These are phyloP conservation scores for Stictocephala bisonia DNA, from an alignment of 2,888 invertebrate species.

Conservation along the genomic window DNA sequence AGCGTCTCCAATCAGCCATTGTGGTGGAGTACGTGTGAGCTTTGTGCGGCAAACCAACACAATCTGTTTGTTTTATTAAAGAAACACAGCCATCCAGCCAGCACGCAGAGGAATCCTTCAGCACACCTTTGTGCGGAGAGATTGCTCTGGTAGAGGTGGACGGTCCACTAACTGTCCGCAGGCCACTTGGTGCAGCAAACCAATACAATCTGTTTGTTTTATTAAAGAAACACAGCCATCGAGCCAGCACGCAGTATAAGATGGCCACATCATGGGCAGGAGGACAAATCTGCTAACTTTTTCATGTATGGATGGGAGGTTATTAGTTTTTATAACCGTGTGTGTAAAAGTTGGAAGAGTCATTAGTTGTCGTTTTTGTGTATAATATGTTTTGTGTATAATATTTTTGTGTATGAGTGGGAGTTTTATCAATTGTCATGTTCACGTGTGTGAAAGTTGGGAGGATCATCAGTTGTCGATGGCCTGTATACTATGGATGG, in stretches of 20 bases:
- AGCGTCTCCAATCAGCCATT: slow-evolving; percentile 48
- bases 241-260: neutral
- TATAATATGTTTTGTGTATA: too few relatives aligned
- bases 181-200: slow-evolving; percentile 34
- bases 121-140: neutral
- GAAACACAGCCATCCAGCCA: neutral
- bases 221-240: slow-evolving; percentile 20
- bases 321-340: too few relatives aligned
- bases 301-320: too few relatives aligned
- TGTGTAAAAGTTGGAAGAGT: too few relatives aligned
- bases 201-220: slow-evolving; percentile 36
- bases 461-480: too few relatives aligned
- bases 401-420: too few relatives aligned
- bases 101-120: neutral
- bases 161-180: neutral
- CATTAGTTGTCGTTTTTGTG: too few relatives aligned
- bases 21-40: slow-evolving; percentile 28
- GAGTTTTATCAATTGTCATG: too few relatives aligned
- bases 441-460: too few relatives aligned
- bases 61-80: slow-evolving; percentile 42
- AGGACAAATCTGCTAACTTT: too few relatives aligned
- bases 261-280: too few relatives aligned
- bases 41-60: slow-evolving; percentile 24
- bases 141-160: slow-evolving; percentile 7
- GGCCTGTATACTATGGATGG: too few relatives aligned